Base-by-base conservation (phyloP, 2,888 invertebrate species). In the Acanthoscelides obtectus region DNA sequence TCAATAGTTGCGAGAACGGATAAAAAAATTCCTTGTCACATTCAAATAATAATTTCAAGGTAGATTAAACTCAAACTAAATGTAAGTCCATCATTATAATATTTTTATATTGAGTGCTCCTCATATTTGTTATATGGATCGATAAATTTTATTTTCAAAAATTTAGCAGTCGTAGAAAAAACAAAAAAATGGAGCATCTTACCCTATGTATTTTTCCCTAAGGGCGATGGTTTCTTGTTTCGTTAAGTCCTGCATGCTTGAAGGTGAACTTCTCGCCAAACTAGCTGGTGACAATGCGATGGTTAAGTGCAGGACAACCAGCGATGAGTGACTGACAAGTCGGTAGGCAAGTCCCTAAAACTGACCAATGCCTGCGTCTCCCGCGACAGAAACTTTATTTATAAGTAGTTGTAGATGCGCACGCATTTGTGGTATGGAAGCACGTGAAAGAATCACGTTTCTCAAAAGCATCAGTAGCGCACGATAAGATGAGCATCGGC, bases 141-240 rank as follows among this genome's bases (percentile, higher is more conserved):
- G n/a, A n/a, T n/a, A n/a, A n/a, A n/a, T n/a, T n/a, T n/a, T n/a
- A n/a, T n/a, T n/a, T n/a, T n/a, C n/a, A n/a, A n/a, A n/a, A n/a
- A n/a, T n/a, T n/a, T n/a, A n/a, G n/a, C n/a, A n/a, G n/a, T n/a
- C n/a, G n/a, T n/a, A n/a, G n/a, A n/a, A n/a, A n/a, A n/a, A n/a
- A n/a, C n/a, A n/a, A n/a, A n/a, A n/a, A n/a, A n/a, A n/a, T n/a
- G n/a, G 66, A 72, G 21, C 68, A 73, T 73, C 92, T 92, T 85
- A 95, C 96, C 95, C 95, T 79, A 96, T 91, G 81, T 94, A 90
- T 81, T 93, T 91, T 83, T 95, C 92, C 63, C 96, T 89, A 69
- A 95, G 88, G 76, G 91, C 90, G 73, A 96, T 91, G 0, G 95
- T 96, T 82, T 95, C 94, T 74, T 89, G 87, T 86, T 95, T 95